Percentiles rank a stretch among this genome's conserved stretches.
Conservation (phyloP, 2,113 vertebrate species). For the Motacilla alba region DNA sequence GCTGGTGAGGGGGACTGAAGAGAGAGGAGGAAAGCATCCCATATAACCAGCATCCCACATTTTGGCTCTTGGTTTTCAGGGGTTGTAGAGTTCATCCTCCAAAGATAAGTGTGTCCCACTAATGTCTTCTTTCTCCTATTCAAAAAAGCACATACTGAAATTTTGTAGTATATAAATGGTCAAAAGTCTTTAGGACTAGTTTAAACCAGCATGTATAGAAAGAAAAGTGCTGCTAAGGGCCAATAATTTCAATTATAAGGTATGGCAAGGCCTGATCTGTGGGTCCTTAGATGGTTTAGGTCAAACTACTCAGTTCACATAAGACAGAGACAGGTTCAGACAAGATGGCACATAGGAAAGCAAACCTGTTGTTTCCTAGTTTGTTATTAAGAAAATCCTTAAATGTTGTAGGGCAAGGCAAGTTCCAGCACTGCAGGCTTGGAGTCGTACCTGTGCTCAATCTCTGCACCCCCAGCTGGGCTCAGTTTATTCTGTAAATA, state of each 20-base stretch:
- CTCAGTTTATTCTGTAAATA: not conserved
- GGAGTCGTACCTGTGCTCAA: not conserved
- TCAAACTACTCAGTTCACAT: not conserved
- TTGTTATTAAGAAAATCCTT: not conserved
- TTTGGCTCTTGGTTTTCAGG: not conserved
- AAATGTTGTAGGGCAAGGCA: not conserved
- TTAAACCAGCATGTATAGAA: not conserved
- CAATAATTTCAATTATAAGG: not conserved
- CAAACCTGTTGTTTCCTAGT: not conserved
- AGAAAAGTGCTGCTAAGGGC: not conserved
- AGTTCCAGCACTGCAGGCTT: not conserved
- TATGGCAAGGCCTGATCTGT: not conserved
- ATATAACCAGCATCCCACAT: not conserved
- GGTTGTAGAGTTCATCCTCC: not conserved
- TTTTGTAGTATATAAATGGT: not conserved
- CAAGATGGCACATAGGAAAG: not conserved
- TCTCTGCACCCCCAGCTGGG: not conserved
- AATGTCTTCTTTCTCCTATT: not conserved
- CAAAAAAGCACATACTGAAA: not conserved
- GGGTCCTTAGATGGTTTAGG: not conserved
- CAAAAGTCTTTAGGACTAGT: not conserved
- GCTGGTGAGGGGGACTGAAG: not conserved
- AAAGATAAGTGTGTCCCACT: not conserved
- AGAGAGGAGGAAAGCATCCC: not conserved
- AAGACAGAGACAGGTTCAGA: not conserved